phyloP scores from a whole-genome alignment of 2,113 vertebrate genomes.

The Anoplopoma fimbria region DNA sequence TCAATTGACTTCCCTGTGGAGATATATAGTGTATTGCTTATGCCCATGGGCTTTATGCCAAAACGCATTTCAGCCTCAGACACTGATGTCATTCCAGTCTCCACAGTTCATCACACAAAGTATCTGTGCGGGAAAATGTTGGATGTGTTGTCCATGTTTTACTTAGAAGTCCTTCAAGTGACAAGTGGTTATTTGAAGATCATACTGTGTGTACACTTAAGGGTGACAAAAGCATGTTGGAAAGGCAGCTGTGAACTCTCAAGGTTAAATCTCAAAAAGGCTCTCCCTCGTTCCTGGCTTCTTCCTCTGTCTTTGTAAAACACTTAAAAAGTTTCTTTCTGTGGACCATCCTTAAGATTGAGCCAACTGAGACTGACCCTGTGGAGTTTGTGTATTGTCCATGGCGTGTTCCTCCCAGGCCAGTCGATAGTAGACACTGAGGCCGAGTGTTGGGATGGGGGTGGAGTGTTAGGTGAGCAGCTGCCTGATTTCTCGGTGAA shows the following conservation, averaged over 20 bases:
- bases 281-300: slow-evolving; percentile 2
- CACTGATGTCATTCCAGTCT: slow-evolving; percentile 34
- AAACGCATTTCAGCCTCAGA: slow-evolving; percentile 27
- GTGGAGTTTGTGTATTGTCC: slow-evolving; percentile 40
- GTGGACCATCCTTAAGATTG: slow-evolving; percentile 15
- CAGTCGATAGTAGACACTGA: background rate
- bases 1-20: slow-evolving; percentile 30
- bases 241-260: slow-evolving; percentile 70
- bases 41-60: background rate
- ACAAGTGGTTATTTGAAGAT: slow-evolving; percentile 60
- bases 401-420: slow-evolving; percentile 9
- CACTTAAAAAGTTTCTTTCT: slow-evolving; percentile 1
- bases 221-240: slow-evolving; percentile 1
- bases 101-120: slow-evolving; percentile 35
- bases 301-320: slow-evolving; percentile 35
- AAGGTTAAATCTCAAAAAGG: slow-evolving; percentile 31
- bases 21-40: slow-evolving; percentile 50
- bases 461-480: slow-evolving; percentile 90
- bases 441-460: background rate
- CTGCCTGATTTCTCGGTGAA: slow-evolving; percentile 94
- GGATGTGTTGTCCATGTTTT: slow-evolving; percentile 17
- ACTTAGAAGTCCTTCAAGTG: slow-evolving; percentile 13
- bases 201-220: slow-evolving; percentile 34
- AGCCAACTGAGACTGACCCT: slow-evolving; percentile 36
- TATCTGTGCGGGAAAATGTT: slow-evolving; percentile 17